phyloP scores from a whole-genome alignment of 2,113 vertebrate species.

The Solea solea region DNA sequence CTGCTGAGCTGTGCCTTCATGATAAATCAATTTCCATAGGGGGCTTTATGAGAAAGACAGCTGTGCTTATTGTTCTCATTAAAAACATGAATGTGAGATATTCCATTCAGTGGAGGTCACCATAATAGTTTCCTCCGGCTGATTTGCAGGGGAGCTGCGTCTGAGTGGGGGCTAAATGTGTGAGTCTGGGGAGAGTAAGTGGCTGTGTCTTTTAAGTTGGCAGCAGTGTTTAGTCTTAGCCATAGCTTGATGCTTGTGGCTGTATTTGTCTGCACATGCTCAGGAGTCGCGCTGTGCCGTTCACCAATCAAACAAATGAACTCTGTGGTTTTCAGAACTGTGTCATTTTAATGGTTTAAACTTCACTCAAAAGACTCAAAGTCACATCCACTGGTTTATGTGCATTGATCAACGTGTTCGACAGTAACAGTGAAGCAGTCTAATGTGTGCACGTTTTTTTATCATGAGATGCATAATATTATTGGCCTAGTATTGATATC shows the following conservation, averaged over 20 bases:
- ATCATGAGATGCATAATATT: too few relatives aligned
- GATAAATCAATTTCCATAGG: conserved; percentile 75
- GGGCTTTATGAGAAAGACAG: conserved; percentile 67
- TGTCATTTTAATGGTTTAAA: conserved; percentile 15
- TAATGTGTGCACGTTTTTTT: too few relatives aligned
- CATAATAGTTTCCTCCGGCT: conserved; percentile 56
- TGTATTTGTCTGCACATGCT: conserved; percentile 57
- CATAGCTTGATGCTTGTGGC: conserved; percentile 58
- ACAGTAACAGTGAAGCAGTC: too few relatives aligned
- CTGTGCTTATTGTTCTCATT: conserved; percentile 73
- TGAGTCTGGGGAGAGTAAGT: conserved; percentile 69
- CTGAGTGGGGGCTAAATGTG: conserved; percentile 46
- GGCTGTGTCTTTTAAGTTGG: conserved; percentile 68
- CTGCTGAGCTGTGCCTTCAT: conserved; percentile 58
- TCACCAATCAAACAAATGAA: conserved; percentile 54
- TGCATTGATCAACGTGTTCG: not conserved
- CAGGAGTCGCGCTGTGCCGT: conserved; percentile 31
- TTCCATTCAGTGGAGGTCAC: conserved; percentile 63
- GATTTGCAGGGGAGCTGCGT: conserved; percentile 48
- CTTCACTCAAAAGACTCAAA: conserved; percentile 13
- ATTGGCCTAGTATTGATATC: too few relatives aligned
- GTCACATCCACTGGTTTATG: conserved; percentile 6
- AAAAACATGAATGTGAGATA: conserved; percentile 68
- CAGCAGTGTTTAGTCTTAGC: conserved; percentile 70
- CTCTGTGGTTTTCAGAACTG: conserved; percentile 29